A percentile compares a stretch with the other conserved stretches of the same genome.
Evolutionary conservation across 2,888 invertebrate genomes (phyloP).

Genomic region (Hipparchia sbordonii): DNA sequence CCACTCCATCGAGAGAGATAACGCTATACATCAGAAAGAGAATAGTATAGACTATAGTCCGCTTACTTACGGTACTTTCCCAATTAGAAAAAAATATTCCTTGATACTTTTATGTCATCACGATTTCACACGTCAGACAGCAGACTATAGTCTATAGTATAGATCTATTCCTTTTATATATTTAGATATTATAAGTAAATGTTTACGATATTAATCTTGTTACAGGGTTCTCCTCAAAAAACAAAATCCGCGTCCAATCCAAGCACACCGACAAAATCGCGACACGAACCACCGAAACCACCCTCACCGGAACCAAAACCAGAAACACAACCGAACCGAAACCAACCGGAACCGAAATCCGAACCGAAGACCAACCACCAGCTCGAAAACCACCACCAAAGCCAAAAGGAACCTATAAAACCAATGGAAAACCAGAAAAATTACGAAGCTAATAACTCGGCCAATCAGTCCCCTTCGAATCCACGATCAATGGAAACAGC

Average conservation of each 20-base stretch:
- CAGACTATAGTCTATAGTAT: no score
- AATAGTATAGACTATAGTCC: no score
- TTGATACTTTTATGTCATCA: no score
- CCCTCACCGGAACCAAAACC: slow-evolving; percentile 34
- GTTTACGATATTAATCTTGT: background rate
- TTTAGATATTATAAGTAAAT: no score
- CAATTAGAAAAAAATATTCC: no score
- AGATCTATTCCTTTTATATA: no score
- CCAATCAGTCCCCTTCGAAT: slow-evolving; percentile 16
- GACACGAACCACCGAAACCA: slow-evolving; percentile 27
- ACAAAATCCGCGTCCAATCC: slow-evolving; percentile 40
- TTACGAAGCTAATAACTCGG: slow-evolving; percentile 11
- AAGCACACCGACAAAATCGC: slow-evolving; percentile 34
- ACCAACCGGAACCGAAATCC: slow-evolving; percentile 26
- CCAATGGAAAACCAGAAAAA: slow-evolving; percentile 8
- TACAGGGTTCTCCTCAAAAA: slow-evolving; percentile 28
- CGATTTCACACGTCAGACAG: no score
- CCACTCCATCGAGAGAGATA: no score
- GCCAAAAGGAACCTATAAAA: slow-evolving; percentile 1
- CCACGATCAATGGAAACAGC: slow-evolving; percentile 23
- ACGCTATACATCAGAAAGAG: no score
- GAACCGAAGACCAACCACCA: slow-evolving; percentile 18
- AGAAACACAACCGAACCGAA: slow-evolving; percentile 42
- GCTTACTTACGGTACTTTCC: no score
- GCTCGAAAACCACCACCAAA: slow-evolving; percentile 19